Base-by-base conservation (phyloP, 1,140 invertebrate species). In the Xylocopa sonorina region DNA sequence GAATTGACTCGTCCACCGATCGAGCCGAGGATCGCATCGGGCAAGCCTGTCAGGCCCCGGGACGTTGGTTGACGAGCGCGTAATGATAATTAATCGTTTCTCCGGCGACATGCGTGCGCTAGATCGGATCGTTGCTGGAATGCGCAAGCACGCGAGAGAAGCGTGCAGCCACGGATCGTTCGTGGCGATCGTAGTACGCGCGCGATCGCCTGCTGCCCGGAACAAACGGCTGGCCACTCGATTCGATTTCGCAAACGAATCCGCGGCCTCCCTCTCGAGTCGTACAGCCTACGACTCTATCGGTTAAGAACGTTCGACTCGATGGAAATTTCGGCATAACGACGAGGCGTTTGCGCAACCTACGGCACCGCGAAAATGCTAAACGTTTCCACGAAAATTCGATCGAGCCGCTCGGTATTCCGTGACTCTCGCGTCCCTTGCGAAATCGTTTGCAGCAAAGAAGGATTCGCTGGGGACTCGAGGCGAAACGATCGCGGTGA, bases 341-440 rank as follows among this genome's bases (percentile, higher is more conserved):
- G 29, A 29, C 29, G 29, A 16, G 12, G 12, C 24, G 43, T 75
- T 80, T 53, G 69, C 60, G 7, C 76, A 57, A 80, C 18, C 18
- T 9, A 1, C 29, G 4, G 48, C 34, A 43, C n/a, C 64, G 66
- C n/a, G 50, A 46, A 82, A 82, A 72, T 78, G 63, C 68, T 82
- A 78, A 82, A 50, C 43, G 50, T 43, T 82, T 83, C 80, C 74
- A 55, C 34, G 80, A 68, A 83, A 73, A 82, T 67, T 72, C 60
- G 67, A 48, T 50, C 21, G 38, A 21, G 14, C 3, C 27, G 55
- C 12, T 63, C 55, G 73, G 62, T 64, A 75, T 66, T 75, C 73
- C 50, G 62, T 41, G 50, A 32, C 24, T 18, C 34, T 24, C 53
- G 41, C n/a, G 43, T 27, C 53, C 41, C 21, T 80, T 76, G 73